A percentile compares a stretch with the other conserved stretches of the same genome.
Evolutionary conservation across 1,140 invertebrate species (phyloP).

Genomic region (Tetranychus cinnabarinus): DNA sequence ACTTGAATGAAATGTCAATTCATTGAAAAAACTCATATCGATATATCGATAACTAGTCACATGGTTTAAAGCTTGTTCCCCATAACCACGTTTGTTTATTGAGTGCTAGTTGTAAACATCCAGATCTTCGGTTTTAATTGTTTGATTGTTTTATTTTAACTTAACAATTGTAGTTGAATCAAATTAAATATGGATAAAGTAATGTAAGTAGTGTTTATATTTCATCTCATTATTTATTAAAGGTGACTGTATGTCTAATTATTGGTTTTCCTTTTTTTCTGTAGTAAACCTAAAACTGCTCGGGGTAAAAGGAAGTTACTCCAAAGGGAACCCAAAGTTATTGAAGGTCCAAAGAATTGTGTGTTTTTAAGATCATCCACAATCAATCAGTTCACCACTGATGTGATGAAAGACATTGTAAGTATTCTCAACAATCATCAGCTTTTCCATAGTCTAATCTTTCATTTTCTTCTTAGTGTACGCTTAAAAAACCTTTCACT

Average conservation of each 20-base stretch:
- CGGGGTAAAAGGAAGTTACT: conserved; percentile 60
- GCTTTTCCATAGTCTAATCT: neutral
- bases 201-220: neutral
- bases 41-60: no score
- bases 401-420: conserved; percentile 21
- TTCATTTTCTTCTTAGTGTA: neutral
- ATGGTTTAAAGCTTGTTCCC: no score
- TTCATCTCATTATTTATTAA: no score
- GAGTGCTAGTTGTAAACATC: no score
- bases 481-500: conserved; percentile 21
- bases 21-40: no score
- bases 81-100: no score
- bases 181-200: neutral
- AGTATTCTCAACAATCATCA: neutral
- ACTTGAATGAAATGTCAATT: no score
- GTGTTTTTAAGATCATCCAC: conserved; percentile 65
- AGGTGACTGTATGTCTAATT: neutral
- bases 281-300: conserved; percentile 63
- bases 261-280: neutral
- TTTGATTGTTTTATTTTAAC: no score
- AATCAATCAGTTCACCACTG: conserved; percentile 43
- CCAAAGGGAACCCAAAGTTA: conserved; percentile 56
- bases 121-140: no score
- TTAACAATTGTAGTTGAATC: neutral
- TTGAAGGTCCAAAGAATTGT: conserved; percentile 63